Evolutionary conservation across 2,888 invertebrate genomes (phyloP), one percentile per base, ranked within the genome.

Genomic region (Lissonota sp.): DNA sequence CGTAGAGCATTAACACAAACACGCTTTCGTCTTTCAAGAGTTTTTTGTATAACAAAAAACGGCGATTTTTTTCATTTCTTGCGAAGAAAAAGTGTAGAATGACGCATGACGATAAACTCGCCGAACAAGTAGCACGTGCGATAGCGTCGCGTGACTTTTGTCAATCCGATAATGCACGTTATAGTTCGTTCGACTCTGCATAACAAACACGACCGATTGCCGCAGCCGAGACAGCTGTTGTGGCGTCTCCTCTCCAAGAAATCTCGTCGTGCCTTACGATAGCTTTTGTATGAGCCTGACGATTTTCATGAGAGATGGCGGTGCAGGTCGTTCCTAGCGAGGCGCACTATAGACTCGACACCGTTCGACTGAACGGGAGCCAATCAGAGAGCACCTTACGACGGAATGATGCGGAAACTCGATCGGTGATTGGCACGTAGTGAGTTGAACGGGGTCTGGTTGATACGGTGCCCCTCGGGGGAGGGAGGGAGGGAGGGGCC

Each of bases 231-330:
- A 58, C 60, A 76, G 81, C 81, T 82, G 85, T 82, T 80, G 81
- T 37, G 60, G 75, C 67, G 75, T 37, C 58, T 44, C 26, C 72
- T 37, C 58, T 44, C 26, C 72, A 44, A 55, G 53, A 69, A 26
- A 78, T 78, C 75, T 10, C 10, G 12, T 66, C 66, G 44, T 57
- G 49, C 7, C 4, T 8, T 39, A 14, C 44, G 57, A 8, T 67
- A 84, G 82, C n/a, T n/a, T 86, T 86, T 26, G 26, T n/a, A n/a
- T 26, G 26, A 26, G 26, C 26, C 26, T 26, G 85, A 14, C 83
- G 84, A 77, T 83, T 80, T 78, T 57, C 79, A 76, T 76, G 82
- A 71, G 75, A 71, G 81, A 85, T 84, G 88, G 85, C 87, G 88
- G 78, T 58, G 71, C 44, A 60, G 37, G 55, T 66, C 79, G 74